Evolutionary conservation across 23 tunicate species (phyloP), one percentile per base, ranked within the genome.

Genomic region (Trididemnum nubilum): DNA sequence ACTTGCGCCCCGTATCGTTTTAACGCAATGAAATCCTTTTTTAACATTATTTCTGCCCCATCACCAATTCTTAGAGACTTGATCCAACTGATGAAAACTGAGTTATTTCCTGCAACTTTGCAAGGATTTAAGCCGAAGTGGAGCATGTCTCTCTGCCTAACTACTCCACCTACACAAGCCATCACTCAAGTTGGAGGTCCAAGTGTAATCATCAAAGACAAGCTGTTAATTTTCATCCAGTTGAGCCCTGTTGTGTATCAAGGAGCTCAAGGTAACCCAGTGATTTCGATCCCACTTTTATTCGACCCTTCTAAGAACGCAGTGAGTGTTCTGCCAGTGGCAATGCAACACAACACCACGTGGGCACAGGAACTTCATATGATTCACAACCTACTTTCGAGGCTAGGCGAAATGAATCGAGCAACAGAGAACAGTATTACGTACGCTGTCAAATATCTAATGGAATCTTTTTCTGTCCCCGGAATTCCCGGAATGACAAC

Each of bases 61-160:
- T 28, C 86, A 0, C 80, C 27, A 3, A 72, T 87, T 54, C 66
- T 93, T 5, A 72, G 58, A 21, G 98, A 93, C 40, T 79, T 93
- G 27, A 87, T 93, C 33, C 84, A 84, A 23, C 76, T 93, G 9
- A 93, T 93, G 89, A 73, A 85, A 30, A 33, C 88, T 58, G 98
- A 93, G 67, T 40, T 93, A 28, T 72, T 36, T 3, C 66, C 76
- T 2, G 31, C 34, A 2, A 28, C 58, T 2, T 29, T 71, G 32
- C n/a, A 74, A 0, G 72, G 71, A 24, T 64, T 57, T 33, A 75
- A 75, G 33, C 74, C 57, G 0, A 87, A 88, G 39, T 93, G 98
- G 94, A 40, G 51, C 1, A 86, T 90, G 74, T 70, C 65, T 27
- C 25, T 93, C 26, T 88, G 90, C 35, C 80, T 93, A 27, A 93